phyloP scores from a whole-genome alignment of 2,113 vertebrate species.

The Boleophthalmus pectinirostris region DNA sequence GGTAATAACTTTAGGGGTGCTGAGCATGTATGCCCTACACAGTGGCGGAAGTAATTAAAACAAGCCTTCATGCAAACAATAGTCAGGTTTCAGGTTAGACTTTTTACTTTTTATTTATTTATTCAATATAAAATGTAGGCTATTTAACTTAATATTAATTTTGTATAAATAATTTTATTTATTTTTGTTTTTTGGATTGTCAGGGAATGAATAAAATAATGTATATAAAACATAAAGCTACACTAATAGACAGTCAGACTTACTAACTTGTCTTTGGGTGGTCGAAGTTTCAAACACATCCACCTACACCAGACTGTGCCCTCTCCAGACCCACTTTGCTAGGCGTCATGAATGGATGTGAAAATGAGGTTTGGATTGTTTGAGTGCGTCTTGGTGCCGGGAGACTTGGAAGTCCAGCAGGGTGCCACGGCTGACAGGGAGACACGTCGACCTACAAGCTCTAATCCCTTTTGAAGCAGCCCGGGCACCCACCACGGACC shows the following conservation, averaged over 20 bases:
- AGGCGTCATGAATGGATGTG: neutral
- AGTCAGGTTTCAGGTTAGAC: neutral
- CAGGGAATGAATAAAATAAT: neutral
- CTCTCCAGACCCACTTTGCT: neutral
- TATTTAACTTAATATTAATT: neutral
- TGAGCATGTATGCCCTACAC: neutral
- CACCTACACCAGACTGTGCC: neutral
- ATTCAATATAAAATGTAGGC: neutral
- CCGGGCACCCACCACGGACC: slow-evolving; percentile 53
- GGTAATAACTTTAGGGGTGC: neutral
- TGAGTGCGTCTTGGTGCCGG: slow-evolving; percentile 35
- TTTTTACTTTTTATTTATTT: neutral
- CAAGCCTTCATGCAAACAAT: neutral
- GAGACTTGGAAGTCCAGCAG: slow-evolving; percentile 58
- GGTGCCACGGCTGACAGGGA: slow-evolving; percentile 65
- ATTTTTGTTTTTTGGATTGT: neutral
- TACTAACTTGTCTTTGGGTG: neutral
- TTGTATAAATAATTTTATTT: neutral
- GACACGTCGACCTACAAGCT: slow-evolving; percentile 56
- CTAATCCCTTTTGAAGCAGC: slow-evolving; percentile 67
- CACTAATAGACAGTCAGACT: neutral
- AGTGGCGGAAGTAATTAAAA: neutral
- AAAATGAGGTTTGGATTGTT: slow-evolving; percentile 25
- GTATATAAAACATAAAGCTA: neutral
- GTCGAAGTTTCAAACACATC: neutral